A percentile compares a stretch with the other conserved stretches of the same genome.
Evolutionary conservation across 2,797 vertebrate species (phyloP).

Genomic region (Schizopygopsis malacanthus): DNA sequence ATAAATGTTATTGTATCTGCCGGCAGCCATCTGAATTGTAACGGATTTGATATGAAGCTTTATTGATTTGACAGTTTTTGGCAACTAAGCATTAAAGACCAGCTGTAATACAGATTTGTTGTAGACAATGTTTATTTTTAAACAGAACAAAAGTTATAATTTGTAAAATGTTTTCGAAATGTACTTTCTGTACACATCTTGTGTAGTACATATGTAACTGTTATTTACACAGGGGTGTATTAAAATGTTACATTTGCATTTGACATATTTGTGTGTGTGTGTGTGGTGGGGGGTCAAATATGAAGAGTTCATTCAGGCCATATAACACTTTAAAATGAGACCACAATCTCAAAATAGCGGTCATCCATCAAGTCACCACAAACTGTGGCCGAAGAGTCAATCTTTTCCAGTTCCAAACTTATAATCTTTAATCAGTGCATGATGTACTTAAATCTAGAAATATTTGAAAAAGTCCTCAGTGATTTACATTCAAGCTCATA

Average conservation of each 20-base stretch:
- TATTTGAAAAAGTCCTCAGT: background rate
- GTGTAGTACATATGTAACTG: background rate
- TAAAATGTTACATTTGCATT: conserved; percentile 23
- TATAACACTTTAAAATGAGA: background rate
- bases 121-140: conserved; percentile 34
- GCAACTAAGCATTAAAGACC: background rate
- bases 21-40: background rate
- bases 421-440: conserved; percentile 7
- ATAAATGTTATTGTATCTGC: background rate
- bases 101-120: background rate
- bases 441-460: conserved; percentile 2
- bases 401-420: background rate
- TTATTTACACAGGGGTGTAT: conserved; percentile 28
- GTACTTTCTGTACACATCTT: background rate
- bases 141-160: conserved; percentile 6
- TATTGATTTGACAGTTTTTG: background rate
- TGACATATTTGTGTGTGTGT: background rate
- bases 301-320: background rate
- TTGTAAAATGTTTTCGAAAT: conserved; percentile 13
- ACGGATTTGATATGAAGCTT: background rate
- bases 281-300: background rate
- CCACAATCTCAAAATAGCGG: conserved; percentile 6
- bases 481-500: conserved; percentile 9
- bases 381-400: background rate
- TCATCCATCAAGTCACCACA: background rate